Conservation (phyloP, 2,113 vertebrate species). For the Ptyas mucosa region DNA sequence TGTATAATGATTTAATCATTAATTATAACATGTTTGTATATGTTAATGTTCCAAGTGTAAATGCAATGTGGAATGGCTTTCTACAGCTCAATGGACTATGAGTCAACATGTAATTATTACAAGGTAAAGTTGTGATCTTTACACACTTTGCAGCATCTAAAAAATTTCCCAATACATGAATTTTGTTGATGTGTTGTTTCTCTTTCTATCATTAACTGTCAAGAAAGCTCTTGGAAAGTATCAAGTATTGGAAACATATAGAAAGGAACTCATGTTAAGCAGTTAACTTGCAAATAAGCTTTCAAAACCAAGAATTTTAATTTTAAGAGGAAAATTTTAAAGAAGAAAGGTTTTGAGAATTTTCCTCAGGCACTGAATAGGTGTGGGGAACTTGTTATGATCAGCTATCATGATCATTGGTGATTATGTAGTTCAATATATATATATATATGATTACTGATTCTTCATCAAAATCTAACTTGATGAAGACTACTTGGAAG, state of each 20-base stretch:
- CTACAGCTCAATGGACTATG: not conserved
- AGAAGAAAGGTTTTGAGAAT: not conserved
- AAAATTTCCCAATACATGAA: not conserved
- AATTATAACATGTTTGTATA: constrained; percentile 3
- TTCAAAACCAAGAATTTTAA: not conserved
- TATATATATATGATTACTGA: too few species aligned
- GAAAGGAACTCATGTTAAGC: not conserved
- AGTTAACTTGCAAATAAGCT: not conserved
- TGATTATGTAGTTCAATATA: not conserved
- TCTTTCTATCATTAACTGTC: not conserved
- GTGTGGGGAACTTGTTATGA: not conserved
- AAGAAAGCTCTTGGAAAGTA: not conserved
- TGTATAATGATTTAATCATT: constrained; percentile 29
- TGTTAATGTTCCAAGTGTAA: not conserved
- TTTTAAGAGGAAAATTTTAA: not conserved
- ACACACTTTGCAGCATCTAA: not conserved
- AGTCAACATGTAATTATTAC: not conserved
- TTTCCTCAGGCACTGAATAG: not conserved
- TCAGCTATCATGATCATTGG: not conserved
- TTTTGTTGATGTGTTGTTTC: not conserved
- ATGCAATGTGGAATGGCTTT: not conserved
- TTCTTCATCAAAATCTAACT: not conserved
- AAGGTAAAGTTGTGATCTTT: not conserved
- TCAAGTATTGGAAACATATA: not conserved
- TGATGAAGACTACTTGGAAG: constrained; percentile 40